Percentiles rank a stretch among this genome's conserved stretches.
Conservation (phyloP, 2,797 vertebrate genomes). For the Poeciliopsis infans region DNA sequence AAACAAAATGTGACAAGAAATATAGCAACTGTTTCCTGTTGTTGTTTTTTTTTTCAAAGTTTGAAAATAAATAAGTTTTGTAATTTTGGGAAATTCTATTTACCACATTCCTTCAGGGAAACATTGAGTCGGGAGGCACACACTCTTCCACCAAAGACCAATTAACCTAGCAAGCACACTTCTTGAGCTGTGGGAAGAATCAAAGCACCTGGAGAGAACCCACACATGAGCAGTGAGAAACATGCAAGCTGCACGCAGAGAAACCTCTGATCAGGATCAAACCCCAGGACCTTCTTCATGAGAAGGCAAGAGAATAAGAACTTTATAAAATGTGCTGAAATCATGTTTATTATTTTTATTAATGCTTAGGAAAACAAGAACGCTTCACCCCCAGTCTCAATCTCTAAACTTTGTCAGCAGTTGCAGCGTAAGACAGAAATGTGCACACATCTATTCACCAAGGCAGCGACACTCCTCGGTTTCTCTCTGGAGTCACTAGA, state of each 20-base stretch:
- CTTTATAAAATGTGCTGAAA: background rate
- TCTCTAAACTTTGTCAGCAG: slow-evolving; percentile 3
- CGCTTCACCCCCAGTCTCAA: background rate
- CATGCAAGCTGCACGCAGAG: background rate
- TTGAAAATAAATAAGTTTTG: background rate
- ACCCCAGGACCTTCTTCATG: background rate
- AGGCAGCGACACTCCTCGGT: slow-evolving; percentile 58
- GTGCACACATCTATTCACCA: slow-evolving; percentile 20
- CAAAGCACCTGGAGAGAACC: background rate
- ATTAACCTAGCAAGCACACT: background rate
- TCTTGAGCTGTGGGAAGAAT: background rate
- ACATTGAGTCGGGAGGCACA: background rate
- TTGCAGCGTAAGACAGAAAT: slow-evolving; percentile 4
- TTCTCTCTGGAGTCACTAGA: slow-evolving; percentile 77
- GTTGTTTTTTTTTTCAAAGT: background rate
- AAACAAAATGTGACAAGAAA: background rate
- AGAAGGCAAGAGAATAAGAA: background rate
- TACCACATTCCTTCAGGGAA: background rate
- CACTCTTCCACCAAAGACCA: background rate
- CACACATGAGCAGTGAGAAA: background rate
- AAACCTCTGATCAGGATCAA: background rate
- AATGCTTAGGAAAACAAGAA: background rate
- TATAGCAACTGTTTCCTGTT: background rate
- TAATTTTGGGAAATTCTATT: background rate
- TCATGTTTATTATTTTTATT: background rate